Percentiles rank a stretch among this genome's conserved stretches.
Evolutionary conservation across 2,797 vertebrate species (phyloP).

Genomic region (Enteromius trimaculatus): DNA sequence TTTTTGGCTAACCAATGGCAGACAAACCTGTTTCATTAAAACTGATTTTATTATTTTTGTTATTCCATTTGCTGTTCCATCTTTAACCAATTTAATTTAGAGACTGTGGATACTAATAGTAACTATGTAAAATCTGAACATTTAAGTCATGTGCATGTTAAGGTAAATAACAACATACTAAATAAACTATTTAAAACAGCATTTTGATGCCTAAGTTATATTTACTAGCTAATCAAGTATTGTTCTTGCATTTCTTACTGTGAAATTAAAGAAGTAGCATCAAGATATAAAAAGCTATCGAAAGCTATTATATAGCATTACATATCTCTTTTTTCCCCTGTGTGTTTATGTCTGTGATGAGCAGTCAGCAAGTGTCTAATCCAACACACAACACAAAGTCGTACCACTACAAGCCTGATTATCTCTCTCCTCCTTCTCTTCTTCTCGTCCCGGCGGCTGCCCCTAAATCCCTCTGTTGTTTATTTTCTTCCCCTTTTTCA

Average conservation of each 20-base stretch:
- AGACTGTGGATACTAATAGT: not conserved
- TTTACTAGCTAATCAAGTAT: not conserved
- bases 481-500: constrained; percentile 88
- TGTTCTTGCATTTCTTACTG: not conserved
- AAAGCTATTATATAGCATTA: constrained; percentile 4
- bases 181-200: not conserved
- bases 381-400: constrained; percentile 54
- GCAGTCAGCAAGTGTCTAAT: constrained; percentile 48
- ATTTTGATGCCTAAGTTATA: not conserved
- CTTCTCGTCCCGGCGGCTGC: constrained; percentile 64
- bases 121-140: not conserved
- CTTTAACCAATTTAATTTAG: not conserved
- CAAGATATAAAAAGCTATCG: not conserved
- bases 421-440: constrained; percentile 48
- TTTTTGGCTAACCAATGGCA: constrained; percentile 7
- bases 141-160: not conserved
- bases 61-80: not conserved
- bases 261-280: not conserved
- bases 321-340: constrained; percentile 33
- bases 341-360: constrained; percentile 34
- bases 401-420: constrained; percentile 56
- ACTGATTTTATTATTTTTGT: not conserved
- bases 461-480: constrained; percentile 89
- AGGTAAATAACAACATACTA: not conserved
- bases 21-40: not conserved